Conservation (phyloP, 1,140 invertebrate species). For the Schmidtea mediterranea region DNA sequence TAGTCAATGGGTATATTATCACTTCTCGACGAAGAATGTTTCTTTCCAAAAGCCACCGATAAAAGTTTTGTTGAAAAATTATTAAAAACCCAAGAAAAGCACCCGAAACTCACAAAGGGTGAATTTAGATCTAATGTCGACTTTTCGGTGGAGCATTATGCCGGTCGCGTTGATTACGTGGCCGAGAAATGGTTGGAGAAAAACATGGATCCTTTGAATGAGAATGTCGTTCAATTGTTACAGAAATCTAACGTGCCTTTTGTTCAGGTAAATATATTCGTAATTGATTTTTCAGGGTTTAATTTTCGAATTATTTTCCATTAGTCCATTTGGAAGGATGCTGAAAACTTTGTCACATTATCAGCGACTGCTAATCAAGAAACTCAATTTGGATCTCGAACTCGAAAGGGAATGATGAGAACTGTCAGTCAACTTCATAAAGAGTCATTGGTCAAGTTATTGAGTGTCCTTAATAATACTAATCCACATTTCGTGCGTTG, state of each 20-base stretch:
- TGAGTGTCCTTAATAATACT: conserved; percentile 82
- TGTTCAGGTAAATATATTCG: conserved; percentile 43
- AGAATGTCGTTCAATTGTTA: conserved; percentile 83
- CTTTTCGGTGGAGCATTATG: conserved; percentile 91
- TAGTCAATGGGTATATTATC: conserved; percentile 92
- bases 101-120: conserved; percentile 91
- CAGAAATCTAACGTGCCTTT: conserved; percentile 83
- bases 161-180: conserved; percentile 92
- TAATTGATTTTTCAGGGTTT: no score
- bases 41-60: conserved; percentile 97
- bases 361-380: conserved; percentile 71
- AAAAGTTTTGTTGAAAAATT: conserved; percentile 94
- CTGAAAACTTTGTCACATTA: conserved; percentile 62
- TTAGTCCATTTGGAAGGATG: conserved; percentile 61
- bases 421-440: conserved; percentile 96
- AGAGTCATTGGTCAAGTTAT: conserved; percentile 80
- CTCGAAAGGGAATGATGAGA: conserved; percentile 44
- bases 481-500: conserved; percentile 99
- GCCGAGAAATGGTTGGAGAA: conserved; percentile 93
- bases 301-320: background rate
- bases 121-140: conserved; percentile 82
- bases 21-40: conserved; percentile 84
- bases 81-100: conserved; percentile 60
- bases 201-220: conserved; percentile 97
- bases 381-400: conserved; percentile 58